These are phyloP conservation scores for Neodontobutis hainanensis DNA, from an alignment of 2,113 vertebrate species.

Conservation along the genomic window DNA sequence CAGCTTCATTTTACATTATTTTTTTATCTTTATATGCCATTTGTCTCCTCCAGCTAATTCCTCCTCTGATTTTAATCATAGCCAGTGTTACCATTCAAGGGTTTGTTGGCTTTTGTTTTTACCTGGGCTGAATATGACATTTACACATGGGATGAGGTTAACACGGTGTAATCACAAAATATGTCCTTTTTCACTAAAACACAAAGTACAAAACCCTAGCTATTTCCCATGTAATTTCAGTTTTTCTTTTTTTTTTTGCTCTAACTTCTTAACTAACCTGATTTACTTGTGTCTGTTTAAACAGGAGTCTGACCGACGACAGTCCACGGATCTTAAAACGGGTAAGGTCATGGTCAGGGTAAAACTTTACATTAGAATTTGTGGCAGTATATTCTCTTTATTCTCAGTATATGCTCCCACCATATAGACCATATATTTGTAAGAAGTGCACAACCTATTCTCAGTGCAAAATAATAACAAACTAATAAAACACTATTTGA, in stretches of 20 bases:
- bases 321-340: slow-evolving; percentile 70
- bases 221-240: no score
- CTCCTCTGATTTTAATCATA: slow-evolving; percentile 67
- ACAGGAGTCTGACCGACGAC: slow-evolving; percentile 72
- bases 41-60: slow-evolving; percentile 60
- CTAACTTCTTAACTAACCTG: neutral
- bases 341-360: slow-evolving; percentile 49
- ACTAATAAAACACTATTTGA: no score
- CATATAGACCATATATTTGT: no score
- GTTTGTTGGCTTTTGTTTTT: slow-evolving; percentile 62
- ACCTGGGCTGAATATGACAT: slow-evolving; percentile 27
- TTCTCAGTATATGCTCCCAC: no score
- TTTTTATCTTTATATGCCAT: slow-evolving; percentile 10
- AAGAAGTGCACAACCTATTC: no score
- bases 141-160: slow-evolving; percentile 42
- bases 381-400: no score
- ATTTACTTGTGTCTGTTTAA: slow-evolving; percentile 18
- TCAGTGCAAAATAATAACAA: no score
- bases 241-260: neutral
- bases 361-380: neutral
- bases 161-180: slow-evolving; percentile 13
- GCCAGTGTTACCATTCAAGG: slow-evolving; percentile 53
- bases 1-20: neutral
- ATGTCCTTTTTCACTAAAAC: slow-evolving; percentile 8
- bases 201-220: neutral